These are phyloP conservation scores for Dynastes hyllus DNA, from an alignment of 2,888 invertebrate species.

Conservation along the genomic window DNA sequence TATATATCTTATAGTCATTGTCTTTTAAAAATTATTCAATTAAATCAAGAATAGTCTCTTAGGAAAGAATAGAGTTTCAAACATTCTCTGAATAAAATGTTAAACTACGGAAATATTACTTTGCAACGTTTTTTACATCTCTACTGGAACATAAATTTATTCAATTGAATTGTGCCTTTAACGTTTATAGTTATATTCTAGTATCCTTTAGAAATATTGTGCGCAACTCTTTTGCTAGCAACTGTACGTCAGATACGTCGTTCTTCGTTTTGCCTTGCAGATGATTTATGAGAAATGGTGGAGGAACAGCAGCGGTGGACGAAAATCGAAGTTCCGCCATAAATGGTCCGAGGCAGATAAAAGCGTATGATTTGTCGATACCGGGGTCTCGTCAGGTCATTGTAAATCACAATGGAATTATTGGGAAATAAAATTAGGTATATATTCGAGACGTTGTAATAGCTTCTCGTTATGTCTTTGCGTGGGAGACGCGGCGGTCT, in stretches of 20 bases:
- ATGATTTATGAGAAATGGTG: slow-evolving; percentile 30
- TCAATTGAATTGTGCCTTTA: no score
- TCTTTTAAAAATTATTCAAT: no score
- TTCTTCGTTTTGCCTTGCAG: not conserved
- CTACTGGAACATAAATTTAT: no score
- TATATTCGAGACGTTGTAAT: slow-evolving; percentile 26
- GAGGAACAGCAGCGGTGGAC: not conserved
- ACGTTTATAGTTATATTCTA: not conserved
- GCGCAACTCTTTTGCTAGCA: not conserved
- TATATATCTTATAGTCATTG: no score
- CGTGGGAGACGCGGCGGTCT: slow-evolving; percentile 1
- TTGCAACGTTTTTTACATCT: no score
- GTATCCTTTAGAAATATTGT: not conserved
- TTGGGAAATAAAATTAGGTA: slow-evolving; percentile 35
- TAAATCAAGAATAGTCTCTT: no score
- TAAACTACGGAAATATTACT: no score
- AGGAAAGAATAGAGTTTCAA: no score
- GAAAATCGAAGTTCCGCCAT: slow-evolving; percentile 31
- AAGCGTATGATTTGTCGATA: slow-evolving; percentile 37
- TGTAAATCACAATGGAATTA: slow-evolving; percentile 43
- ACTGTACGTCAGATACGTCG: not conserved
- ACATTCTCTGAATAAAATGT: no score
- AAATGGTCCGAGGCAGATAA: slow-evolving; percentile 42
- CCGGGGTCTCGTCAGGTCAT: slow-evolving; percentile 25
- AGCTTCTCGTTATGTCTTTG: slow-evolving; percentile 30